Base-by-base conservation (phyloP, 2,888 invertebrate genomes). In the Terebella lapidaria region DNA sequence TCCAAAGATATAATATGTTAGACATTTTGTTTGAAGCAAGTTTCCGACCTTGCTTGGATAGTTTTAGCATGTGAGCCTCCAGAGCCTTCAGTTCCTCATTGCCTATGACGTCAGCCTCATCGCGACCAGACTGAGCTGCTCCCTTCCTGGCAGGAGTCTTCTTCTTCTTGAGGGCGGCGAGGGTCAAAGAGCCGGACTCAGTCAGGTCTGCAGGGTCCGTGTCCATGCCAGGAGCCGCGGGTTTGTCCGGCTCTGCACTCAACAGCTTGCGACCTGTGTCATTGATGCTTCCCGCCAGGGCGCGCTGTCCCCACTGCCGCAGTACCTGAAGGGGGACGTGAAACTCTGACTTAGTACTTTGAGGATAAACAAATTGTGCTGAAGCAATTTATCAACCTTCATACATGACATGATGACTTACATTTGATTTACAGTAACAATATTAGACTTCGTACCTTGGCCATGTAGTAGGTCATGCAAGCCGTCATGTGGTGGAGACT, bases 401-500 rank as follows among this genome's bases (percentile, higher is more conserved):
- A n/a, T n/a, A n/a, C n/a, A n/a, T n/a, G n/a, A n/a, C n/a, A n/a
- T n/a, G n/a, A n/a, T n/a, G n/a, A n/a, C n/a, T n/a, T n/a, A n/a
- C n/a, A n/a, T n/a, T n/a, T n/a, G n/a, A n/a, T n/a, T n/a, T n/a
- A n/a, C n/a, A n/a, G n/a, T n/a, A n/a, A n/a, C n/a, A n/a, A n/a
- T n/a, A n/a, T n/a, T n/a, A n/a, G n/a, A n/a, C 10, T 35, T 15
- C 58, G 24, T 66, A 78, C 78, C 72, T 76, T 78, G 10, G 76
- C 75, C 69, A 79, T 67, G 62, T 79, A 74, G 63, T 72, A 79
- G 28, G 75, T 76, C 45, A 79, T 72, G 63, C 76, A 78, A 26
- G 79, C 80, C 28, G 75, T 74, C 80, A 80, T 80, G 67, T 80
- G 80, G 59, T 76, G 74, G 10, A 80, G 70, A 61, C 77, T 77